Base-by-base conservation (phyloP, 2,113 vertebrate genomes). In the Echinops telfairi region DNA sequence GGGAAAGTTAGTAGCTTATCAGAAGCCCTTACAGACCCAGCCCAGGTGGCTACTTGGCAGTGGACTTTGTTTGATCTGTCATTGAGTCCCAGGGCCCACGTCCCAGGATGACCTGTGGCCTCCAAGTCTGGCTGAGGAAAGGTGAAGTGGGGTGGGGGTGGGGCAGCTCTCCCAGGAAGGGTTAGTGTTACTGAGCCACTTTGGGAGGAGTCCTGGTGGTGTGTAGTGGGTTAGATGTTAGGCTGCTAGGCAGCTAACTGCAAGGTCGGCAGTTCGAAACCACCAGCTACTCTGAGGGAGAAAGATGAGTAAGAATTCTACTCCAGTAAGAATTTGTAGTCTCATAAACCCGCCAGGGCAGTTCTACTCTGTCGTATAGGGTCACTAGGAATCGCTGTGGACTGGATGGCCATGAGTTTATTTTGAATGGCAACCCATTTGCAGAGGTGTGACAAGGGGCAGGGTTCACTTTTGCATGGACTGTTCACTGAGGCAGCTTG, bases 21-120 rank as follows among this genome's bases (percentile, higher is more conserved):
- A 91, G 85, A 62, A 73, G 9, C 29, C 4, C 88, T 73, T 91
- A 25, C 29, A 82, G 83, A 78, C 87, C 92, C 86, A 95, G 47
- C 91, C 75, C 94, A 90, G 80, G 75, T 95, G 96, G 90, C 83
- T 82, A 86, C 79, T 90, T 95, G 94, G 20, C 93, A 95, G 43
- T 93, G 95, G 70, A 97, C 96, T 96, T 97, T 94, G 36, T 19
- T 62, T 90, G 66, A 91, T 62, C 57, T 57, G 53, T 71, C 53
- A 1, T 23, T 90, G 91, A 77, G 94, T 87, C 64, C 79, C 79
- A 84, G 33, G 83, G 47, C 33, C 25, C 16, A 17, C 0, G 5
- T 19, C 33, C 25, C 5, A n/a, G 16, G 20, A 64, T 57, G 20
- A 77, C 19, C 77, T 90, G 47, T 92, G 38, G 84, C 87, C 38